phyloP scores from a whole-genome alignment of 1,140 invertebrate species.

The Eupristina koningsbergeri region DNA sequence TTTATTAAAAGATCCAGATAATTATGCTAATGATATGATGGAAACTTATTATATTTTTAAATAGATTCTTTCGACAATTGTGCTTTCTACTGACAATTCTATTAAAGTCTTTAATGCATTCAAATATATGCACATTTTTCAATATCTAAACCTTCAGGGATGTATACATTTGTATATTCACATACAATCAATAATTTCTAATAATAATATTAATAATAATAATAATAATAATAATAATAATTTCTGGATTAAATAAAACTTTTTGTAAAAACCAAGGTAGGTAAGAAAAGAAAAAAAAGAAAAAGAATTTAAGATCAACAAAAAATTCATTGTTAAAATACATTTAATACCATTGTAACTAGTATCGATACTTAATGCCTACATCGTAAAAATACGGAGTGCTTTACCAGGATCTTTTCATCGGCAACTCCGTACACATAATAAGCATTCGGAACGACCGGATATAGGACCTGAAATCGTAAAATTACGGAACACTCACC shows the following conservation, averaged over 20 bases:
- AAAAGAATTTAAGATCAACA: background rate
- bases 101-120: too few relatives aligned
- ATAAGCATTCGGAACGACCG: background rate
- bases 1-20: background rate
- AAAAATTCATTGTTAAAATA: background rate
- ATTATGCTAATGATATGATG: background rate
- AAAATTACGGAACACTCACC: slow-evolving; percentile 21
- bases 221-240: too few relatives aligned
- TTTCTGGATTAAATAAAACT: too few relatives aligned
- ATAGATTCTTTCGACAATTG: too few relatives aligned
- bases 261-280: too few relatives aligned
- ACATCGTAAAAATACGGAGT: slow-evolving; percentile 2
- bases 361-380: background rate
- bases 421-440: slow-evolving; percentile 6
- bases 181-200: too few relatives aligned
- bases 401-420: slow-evolving; percentile 14
- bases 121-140: too few relatives aligned
- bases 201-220: too few relatives aligned
- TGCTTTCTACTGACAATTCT: too few relatives aligned
- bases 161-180: too few relatives aligned
- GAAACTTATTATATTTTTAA: too few relatives aligned
- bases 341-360: slow-evolving; percentile 18
- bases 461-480: background rate
- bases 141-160: too few relatives aligned
- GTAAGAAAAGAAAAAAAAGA: background rate